phyloP scores from a whole-genome alignment of 1,140 invertebrate species.

The Vanessa atalanta region DNA sequence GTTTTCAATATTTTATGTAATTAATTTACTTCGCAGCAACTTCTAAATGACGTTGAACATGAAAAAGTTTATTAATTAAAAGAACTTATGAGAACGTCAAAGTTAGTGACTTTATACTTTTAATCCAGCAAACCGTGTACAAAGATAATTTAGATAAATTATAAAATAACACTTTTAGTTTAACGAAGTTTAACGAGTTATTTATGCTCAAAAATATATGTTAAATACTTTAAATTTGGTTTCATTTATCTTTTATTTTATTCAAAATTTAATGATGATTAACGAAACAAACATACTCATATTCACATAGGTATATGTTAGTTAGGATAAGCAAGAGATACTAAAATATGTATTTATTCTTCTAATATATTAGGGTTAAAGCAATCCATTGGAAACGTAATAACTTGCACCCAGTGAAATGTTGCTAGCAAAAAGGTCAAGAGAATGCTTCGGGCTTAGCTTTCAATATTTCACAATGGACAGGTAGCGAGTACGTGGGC shows the following conservation, averaged over 20 bases:
- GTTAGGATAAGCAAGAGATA: too few species aligned
- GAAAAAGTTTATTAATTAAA: conserved; percentile 27
- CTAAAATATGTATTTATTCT: too few species aligned
- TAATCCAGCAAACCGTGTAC: conserved; percentile 9
- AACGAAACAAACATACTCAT: too few species aligned
- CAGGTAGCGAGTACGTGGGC: conserved; percentile 28
- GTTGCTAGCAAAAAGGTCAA: conserved; percentile 30
- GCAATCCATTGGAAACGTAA: conserved; percentile 13
- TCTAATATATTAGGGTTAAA: not conserved
- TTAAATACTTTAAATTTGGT: too few species aligned
- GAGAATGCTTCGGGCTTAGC: conserved; percentile 16
- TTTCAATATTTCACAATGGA: conserved; percentile 33
- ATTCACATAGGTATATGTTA: too few species aligned
- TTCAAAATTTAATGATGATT: too few species aligned
- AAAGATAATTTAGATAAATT: not conserved
- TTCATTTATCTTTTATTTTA: too few species aligned
- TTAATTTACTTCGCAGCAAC: conserved; percentile 17
- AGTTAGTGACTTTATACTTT: conserved; percentile 11
- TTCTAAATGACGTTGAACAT: conserved; percentile 23
- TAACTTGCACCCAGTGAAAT: conserved; percentile 30
- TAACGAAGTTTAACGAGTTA: not conserved
- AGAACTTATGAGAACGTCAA: conserved; percentile 11
- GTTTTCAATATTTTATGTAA: conserved; percentile 13
- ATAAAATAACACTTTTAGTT: not conserved
- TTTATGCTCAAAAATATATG: too few species aligned